phyloP scores from a whole-genome alignment of 2,113 vertebrate species.

The Corapipo altera region DNA sequence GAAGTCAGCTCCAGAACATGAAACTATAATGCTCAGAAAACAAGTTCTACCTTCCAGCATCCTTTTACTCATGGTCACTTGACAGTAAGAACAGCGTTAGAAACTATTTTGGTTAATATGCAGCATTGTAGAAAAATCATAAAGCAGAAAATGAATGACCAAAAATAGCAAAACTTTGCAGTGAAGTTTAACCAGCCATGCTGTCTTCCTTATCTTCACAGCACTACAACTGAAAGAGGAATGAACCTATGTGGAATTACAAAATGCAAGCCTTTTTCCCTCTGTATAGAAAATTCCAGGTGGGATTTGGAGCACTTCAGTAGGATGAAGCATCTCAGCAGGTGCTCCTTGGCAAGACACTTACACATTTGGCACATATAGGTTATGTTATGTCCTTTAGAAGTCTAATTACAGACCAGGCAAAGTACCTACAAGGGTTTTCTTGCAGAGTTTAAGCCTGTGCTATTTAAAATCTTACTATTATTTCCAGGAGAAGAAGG shows the following conservation, averaged over 20 bases:
- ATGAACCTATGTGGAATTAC: background rate
- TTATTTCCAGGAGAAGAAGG: background rate
- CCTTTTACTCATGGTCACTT: background rate
- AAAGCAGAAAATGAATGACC: background rate
- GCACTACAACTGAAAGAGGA: background rate
- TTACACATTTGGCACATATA: background rate
- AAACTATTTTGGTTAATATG: background rate
- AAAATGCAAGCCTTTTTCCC: background rate
- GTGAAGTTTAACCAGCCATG: background rate
- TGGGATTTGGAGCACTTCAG: background rate
- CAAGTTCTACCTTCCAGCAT: background rate
- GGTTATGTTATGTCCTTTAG: background rate
- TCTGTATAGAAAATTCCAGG: background rate
- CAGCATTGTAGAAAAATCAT: background rate
- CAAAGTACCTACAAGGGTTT: background rate
- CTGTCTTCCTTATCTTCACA: background rate
- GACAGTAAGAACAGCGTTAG: background rate
- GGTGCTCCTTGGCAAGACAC: background rate
- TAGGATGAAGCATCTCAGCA: background rate
- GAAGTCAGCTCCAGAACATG: background rate
- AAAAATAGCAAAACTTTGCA: background rate
- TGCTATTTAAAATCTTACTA: background rate
- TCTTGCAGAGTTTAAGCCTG: background rate
- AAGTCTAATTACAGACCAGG: background rate
- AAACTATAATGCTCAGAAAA: background rate